A percentile compares a stretch with the other conserved stretches of the same genome.
phyloP scores from a whole-genome alignment of 2,113 vertebrate species.

The Cathartes aura region DNA sequence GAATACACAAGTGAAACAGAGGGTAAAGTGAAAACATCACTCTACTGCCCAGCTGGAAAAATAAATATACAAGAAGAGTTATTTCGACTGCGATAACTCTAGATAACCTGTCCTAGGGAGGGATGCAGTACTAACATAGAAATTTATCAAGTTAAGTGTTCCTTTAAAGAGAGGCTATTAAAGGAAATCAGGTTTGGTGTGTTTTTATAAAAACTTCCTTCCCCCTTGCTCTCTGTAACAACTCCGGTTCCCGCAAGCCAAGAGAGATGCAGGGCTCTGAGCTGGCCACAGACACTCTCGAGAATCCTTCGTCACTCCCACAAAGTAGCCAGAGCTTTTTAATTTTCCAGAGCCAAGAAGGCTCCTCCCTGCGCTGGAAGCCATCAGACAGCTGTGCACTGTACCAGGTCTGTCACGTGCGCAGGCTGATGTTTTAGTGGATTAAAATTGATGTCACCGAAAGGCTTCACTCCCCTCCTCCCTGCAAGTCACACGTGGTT shows the following conservation, averaged over 20 bases:
- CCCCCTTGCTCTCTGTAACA: not conserved
- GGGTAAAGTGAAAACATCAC: not conserved
- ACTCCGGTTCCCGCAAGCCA: not conserved
- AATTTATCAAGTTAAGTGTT: not conserved
- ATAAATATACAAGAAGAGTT: not conserved
- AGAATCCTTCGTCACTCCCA: not conserved
- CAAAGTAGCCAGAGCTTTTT: not conserved
- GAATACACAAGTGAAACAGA: not conserved
- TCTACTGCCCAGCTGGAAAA: not conserved
- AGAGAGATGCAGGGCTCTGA: not conserved
- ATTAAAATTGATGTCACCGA: not conserved
- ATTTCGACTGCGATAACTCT: not conserved
- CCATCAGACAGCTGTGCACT: not conserved
- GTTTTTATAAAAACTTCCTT: constrained; percentile 13
- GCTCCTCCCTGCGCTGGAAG: not conserved
- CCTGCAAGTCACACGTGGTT: not conserved
- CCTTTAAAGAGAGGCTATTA: not conserved
- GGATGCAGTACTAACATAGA: not conserved
- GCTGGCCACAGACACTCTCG: not conserved
- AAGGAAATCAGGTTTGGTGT: not conserved
- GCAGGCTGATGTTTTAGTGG: not conserved
- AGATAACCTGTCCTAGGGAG: not conserved
- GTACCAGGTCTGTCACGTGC: not conserved
- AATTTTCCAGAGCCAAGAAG: not conserved
- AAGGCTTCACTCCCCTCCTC: not conserved